phyloP scores from a whole-genome alignment of 2,888 invertebrate species.

The Aphodius granarius region DNA sequence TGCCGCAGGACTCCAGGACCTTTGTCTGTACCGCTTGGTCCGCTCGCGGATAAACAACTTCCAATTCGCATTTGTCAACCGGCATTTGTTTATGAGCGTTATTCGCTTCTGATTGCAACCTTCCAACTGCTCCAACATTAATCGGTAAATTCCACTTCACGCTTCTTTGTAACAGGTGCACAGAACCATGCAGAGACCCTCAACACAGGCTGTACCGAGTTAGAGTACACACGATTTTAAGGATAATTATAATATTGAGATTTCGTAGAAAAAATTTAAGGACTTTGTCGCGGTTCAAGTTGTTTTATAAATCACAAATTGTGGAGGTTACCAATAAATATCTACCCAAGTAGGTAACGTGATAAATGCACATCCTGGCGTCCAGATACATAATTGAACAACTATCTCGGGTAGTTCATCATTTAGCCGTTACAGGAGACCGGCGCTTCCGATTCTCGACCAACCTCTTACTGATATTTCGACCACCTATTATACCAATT shows the following conservation, averaged over 20 bases:
- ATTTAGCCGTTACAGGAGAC: neutral
- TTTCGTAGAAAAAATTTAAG: no score
- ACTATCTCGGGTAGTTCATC: neutral
- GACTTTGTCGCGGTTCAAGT: no score
- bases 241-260: no score
- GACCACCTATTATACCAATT: neutral
- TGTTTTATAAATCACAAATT: no score
- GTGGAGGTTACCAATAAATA: no score
- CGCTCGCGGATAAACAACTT: constrained; percentile 13
- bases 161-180: neutral
- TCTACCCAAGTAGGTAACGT: neutral
- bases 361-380: neutral
- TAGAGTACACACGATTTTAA: no score
- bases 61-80: constrained; percentile 8
- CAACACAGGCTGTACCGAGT: no score
- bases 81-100: constrained; percentile 5
- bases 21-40: neutral
- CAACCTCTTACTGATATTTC: neutral
- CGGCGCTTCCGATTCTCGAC: neutral
- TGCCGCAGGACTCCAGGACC: constrained; percentile 7
- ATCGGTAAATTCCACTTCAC: neutral
- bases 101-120: neutral
- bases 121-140: neutral
- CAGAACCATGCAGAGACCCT: neutral
- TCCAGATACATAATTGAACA: neutral